Percentiles rank a stretch among this genome's conserved stretches.
phyloP scores from a whole-genome alignment of 2,888 invertebrate genomes.

The Acanthosepion lycidas region DNA sequence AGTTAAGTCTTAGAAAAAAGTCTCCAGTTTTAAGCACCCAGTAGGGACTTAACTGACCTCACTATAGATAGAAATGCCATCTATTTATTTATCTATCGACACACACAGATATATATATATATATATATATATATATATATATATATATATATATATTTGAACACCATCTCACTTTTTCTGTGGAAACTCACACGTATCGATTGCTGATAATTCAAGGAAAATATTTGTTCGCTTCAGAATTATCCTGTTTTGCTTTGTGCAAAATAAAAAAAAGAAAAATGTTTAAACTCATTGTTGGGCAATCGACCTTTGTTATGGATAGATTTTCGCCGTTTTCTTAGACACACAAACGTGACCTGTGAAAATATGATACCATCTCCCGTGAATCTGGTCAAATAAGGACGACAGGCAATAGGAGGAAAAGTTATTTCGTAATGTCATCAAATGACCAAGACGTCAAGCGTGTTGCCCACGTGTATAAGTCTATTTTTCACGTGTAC shows the following conservation, averaged over 20 bases:
- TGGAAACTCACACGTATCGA: not conserved
- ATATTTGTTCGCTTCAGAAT: not conserved
- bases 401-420: not conserved
- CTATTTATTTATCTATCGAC: no score
- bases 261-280: not conserved
- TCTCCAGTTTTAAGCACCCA: no score
- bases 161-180: no score
- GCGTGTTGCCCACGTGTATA: not conserved
- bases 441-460: not conserved
- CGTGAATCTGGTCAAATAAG: not conserved
- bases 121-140: no score
- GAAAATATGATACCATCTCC: not conserved
- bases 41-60: no score
- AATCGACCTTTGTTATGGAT: not conserved
- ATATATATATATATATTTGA: no score
- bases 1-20: no score
- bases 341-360: not conserved
- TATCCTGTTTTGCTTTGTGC: not conserved
- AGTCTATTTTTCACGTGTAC: not conserved
- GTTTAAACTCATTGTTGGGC: not conserved
- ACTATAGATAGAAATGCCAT: no score
- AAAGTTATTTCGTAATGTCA: not conserved
- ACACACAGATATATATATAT: no score
- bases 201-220: not conserved
- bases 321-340: not conserved